Evolutionary conservation across 2,797 vertebrate species (phyloP).

Genomic region (Coccyzus lansbergi): DNA sequence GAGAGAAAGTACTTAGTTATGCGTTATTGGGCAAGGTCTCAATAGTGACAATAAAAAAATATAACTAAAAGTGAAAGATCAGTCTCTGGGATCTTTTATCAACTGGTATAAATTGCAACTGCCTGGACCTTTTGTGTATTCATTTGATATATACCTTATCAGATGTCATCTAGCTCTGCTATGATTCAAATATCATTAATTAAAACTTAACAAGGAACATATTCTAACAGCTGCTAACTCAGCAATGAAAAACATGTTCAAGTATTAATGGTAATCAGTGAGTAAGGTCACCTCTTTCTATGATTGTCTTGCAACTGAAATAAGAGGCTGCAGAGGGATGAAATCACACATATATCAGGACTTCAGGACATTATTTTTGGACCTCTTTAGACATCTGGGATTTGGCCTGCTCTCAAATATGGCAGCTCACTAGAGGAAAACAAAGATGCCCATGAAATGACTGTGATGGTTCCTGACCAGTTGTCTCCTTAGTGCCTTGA

Average conservation of each 20-base stretch:
- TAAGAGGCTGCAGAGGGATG: not conserved
- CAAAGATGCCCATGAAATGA: not conserved
- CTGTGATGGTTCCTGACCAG: fast-evolving
- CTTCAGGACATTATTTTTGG: not conserved
- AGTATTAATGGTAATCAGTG: not conserved
- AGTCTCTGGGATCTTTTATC: not conserved
- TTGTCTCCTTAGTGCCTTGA: not conserved
- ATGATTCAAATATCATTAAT: conserved; percentile 1
- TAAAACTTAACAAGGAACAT: not conserved
- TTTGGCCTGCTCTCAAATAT: not conserved
- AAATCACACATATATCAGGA: not conserved
- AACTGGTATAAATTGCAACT: not conserved
- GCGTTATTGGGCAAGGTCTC: not conserved
- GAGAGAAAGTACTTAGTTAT: not conserved
- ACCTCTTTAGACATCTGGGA: not conserved
- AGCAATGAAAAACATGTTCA: not conserved
- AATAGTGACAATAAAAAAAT: not conserved
- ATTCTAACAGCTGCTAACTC: not conserved
- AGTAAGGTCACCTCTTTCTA: not conserved
- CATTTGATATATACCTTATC: conserved; percentile 1
- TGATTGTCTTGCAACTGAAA: not conserved
- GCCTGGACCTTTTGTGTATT: not conserved
- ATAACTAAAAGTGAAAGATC: not conserved
- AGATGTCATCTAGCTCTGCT: not conserved
- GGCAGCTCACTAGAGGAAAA: not conserved